Evolutionary conservation across 2,888 invertebrate genomes (phyloP).

Genomic region (Gerris lacustris): DNA sequence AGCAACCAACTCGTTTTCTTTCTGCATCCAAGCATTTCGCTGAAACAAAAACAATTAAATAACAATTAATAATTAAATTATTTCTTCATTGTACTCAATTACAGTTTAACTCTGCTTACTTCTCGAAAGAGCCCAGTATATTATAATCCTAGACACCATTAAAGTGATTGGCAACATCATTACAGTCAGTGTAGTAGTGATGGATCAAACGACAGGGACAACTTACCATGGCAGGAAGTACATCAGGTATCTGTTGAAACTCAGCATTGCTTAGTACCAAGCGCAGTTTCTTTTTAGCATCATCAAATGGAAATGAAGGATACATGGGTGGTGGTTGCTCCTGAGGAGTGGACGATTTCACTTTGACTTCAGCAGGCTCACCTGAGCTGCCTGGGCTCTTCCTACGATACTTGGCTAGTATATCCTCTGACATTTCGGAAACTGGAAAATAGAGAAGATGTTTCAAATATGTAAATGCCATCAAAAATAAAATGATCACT

Average conservation of each 20-base stretch:
- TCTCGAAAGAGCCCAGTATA: too few relatives aligned
- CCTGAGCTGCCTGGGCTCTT: conserved; percentile 38
- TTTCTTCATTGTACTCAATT: too few relatives aligned
- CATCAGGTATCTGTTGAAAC: conserved; percentile 47
- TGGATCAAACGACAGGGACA: not conserved
- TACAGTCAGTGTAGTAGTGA: too few relatives aligned
- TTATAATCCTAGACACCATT: too few relatives aligned
- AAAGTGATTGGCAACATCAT: too few relatives aligned
- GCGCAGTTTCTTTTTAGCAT: conserved; percentile 69
- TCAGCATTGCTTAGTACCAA: conserved; percentile 83
- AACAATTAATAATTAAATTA: not conserved
- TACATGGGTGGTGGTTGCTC: conserved; percentile 31
- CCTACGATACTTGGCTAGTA: conserved; percentile 82
- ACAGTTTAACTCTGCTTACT: too few relatives aligned
- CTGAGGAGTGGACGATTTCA: conserved; percentile 38
- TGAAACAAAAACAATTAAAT: conserved; percentile 28
- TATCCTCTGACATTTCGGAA: conserved; percentile 75
- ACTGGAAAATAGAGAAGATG: conserved; percentile 23
- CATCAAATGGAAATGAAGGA: conserved; percentile 36
- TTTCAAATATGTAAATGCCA: not conserved
- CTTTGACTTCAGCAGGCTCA: conserved; percentile 33
- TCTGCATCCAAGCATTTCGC: conserved; percentile 36
- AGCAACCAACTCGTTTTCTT: conserved; percentile 44
- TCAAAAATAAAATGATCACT: not conserved
- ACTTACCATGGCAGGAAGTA: conserved; percentile 21